Evolutionary conservation across 2,113 vertebrate genomes (phyloP), one percentile per base, ranked within the genome.

Genomic region (Seriola quinqueradiata): DNA sequence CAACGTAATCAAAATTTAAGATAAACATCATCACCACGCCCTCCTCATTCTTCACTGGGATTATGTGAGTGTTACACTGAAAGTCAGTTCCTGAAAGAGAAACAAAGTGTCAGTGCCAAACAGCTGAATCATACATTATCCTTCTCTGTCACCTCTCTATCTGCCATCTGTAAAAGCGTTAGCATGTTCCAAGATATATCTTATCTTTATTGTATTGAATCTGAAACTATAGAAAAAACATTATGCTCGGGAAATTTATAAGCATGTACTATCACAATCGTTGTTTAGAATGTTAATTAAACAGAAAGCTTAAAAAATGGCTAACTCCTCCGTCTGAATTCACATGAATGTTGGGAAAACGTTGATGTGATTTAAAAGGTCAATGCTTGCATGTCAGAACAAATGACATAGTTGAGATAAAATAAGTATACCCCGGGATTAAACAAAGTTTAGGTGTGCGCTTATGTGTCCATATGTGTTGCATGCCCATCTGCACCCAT

Each of bases 11-110:
- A 86, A 99, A 99, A 90, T 98, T 98, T 84, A 99, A 95, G 93
- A 99, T 99, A 90, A 99, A 99, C 98, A 99, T 99, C 97, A 99
- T 99, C 77, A 99, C 98, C 84, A 98, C 92, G 0, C 98, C 98
- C 14, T 99, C 97, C 94, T 99, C 97, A 54, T 99, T 99, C 94
- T 99, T 99, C 91, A 99, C 98, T 16, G 98, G 98, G 92, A 99
- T 99, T 85, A 99, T 93, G 90, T 99, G 98, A 89, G 96, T 98
- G 88, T 96, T 97, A 90, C 98, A 99, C 92, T 97, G 96, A 92
- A 99, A 99, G 83, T 97, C 97, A 23, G 98, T 96, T 8, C 98
- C 98, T 99, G 89, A 32, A 91, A 92, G 52, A 77, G 11, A 87
- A 67, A 82, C 21, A 90, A 63, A 83, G 60, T 7, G 71, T 70